Evolutionary conservation across 2,113 vertebrate species (phyloP).

Genomic region (Peromyscus leucopus): DNA sequence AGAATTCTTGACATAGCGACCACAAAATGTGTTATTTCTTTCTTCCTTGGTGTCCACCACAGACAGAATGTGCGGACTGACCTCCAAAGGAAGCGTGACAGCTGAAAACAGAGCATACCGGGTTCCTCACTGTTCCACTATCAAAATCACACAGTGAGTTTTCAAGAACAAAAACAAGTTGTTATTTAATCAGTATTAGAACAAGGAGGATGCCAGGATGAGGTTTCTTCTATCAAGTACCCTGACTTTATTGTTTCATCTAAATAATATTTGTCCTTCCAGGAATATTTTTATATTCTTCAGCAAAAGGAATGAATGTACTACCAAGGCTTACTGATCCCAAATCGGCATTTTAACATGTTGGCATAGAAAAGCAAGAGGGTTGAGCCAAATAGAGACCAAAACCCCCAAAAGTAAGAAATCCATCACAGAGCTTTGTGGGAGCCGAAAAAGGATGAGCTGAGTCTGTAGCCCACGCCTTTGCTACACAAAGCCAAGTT

Average conservation of each 20-base stretch:
- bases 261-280: conserved; percentile 44
- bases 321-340: background rate
- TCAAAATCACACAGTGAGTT: conserved; percentile 40
- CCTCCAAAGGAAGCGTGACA: background rate
- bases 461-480: background rate
- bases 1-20: conserved; percentile 13
- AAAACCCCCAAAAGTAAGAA: conserved; percentile 14
- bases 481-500: background rate
- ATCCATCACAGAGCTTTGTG: background rate
- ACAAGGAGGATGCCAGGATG: background rate
- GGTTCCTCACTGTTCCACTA: background rate
- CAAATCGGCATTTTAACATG: background rate
- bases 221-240: background rate
- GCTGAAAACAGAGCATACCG: background rate
- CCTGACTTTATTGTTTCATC: conserved; percentile 6
- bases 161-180: conserved; percentile 42
- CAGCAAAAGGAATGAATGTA: background rate
- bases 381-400: background rate
- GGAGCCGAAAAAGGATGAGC: background rate
- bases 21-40: conserved; percentile 11
- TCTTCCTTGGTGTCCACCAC: background rate
- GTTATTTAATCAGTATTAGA: conserved; percentile 42
- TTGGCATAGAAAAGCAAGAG: background rate
- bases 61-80: background rate
- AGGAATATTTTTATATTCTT: conserved; percentile 1